Conservation (phyloP, 1,140 invertebrate genomes). For the Papilio machaon region DNA sequence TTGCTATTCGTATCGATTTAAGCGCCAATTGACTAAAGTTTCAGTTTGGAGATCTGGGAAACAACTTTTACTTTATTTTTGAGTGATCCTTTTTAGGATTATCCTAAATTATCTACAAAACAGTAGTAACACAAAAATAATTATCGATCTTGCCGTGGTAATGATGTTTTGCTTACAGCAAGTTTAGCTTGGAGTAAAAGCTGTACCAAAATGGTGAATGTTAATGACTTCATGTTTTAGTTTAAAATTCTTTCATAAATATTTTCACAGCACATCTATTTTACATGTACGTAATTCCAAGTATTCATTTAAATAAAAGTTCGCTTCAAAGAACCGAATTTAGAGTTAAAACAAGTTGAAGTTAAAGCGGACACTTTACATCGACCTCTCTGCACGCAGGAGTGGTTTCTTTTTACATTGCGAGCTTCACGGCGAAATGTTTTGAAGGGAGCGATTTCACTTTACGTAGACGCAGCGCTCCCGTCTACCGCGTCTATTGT, state of each 20-base stretch:
- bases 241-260: background rate
- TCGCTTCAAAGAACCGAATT: constrained; percentile 33
- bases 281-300: background rate
- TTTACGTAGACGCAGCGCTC: constrained; percentile 58
- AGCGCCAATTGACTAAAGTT: background rate
- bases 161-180: background rate
- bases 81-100: background rate
- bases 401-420: constrained; percentile 65
- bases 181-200: background rate
- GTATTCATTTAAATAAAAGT: constrained; percentile 10
- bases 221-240: background rate
- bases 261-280: background rate
- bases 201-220: background rate
- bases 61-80: background rate
- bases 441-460: constrained; percentile 80
- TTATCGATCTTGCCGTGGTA: background rate
- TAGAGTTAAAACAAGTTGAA: constrained; percentile 26
- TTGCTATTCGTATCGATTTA: constrained; percentile 6
- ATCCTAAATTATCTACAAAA: background rate
- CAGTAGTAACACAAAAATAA: background rate
- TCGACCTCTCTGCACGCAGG: constrained; percentile 33
- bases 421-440: constrained; percentile 72
- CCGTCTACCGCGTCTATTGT: constrained; percentile 67
- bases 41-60: background rate
- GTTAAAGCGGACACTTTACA: constrained; percentile 37